Evolutionary conservation across 2,113 vertebrate genomes (phyloP).

Genomic region (Serilophus lunatus): DNA sequence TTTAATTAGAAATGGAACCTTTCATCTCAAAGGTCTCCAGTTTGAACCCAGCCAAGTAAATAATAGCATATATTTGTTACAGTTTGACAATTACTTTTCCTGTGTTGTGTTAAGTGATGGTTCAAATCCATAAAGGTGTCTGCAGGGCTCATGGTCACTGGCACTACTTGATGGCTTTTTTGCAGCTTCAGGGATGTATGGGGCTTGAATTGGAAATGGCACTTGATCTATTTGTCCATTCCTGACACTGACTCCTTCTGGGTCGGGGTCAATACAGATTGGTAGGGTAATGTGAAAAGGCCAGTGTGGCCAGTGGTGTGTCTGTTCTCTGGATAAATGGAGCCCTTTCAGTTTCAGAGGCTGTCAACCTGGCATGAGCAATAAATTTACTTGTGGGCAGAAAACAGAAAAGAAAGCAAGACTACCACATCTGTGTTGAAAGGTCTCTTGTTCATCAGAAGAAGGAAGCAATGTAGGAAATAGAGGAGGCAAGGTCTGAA

Average conservation of each 20-base stretch:
- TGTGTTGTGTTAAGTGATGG: neutral
- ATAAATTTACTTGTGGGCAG: conserved; percentile 24
- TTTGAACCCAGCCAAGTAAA: neutral
- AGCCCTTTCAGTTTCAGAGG: neutral
- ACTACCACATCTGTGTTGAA: conserved; percentile 32
- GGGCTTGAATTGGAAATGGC: neutral
- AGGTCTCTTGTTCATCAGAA: conserved; percentile 51
- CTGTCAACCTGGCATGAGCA: neutral
- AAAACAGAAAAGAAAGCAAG: conserved; percentile 42
- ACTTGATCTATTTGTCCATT: neutral
- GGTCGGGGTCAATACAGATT: neutral
- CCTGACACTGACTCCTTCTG: neutral
- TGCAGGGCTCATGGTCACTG: neutral
- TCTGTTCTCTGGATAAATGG: neutral
- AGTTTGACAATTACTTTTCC: neutral
- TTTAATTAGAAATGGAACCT: neutral
- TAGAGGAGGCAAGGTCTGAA: conserved; percentile 12
- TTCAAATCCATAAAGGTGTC: neutral
- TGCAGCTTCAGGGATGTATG: neutral
- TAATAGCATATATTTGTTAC: neutral
- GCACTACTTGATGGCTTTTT: neutral
- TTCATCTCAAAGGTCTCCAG: neutral
- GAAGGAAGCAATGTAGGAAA: conserved; percentile 41
- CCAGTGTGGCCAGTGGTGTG: neutral
- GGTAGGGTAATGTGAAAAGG: neutral